These are phyloP conservation scores for Xiphias gladius DNA, from an alignment of 2,113 vertebrate genomes.

Conservation along the genomic window DNA sequence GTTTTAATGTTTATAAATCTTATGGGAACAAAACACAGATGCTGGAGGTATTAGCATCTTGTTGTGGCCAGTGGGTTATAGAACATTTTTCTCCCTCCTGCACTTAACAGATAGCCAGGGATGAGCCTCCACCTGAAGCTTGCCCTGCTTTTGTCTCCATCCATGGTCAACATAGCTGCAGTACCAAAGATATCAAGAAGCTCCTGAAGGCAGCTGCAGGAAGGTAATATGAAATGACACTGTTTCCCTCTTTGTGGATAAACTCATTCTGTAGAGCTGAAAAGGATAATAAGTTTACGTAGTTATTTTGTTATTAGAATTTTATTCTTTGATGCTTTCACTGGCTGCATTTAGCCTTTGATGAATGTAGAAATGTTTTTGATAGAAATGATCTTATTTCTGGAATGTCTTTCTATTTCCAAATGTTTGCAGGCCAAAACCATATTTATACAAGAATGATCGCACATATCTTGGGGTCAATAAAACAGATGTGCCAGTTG, in stretches of 20 bases:
- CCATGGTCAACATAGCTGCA: constrained; percentile 92
- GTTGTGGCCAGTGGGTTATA: not conserved
- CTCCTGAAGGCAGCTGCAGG: constrained; percentile 91
- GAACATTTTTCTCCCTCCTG: constrained; percentile 31
- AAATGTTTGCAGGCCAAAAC: constrained; percentile 87
- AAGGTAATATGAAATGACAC: constrained; percentile 85
- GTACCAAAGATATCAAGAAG: constrained; percentile 92
- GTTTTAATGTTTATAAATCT: no score
- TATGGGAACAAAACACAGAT: not conserved
- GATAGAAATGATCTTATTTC: not conserved
- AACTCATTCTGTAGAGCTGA: not conserved
- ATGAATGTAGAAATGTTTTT: not conserved
- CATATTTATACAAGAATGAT: constrained; percentile 92
- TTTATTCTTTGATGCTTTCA: not conserved
- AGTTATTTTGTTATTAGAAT: not conserved
- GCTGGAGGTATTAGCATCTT: not conserved
- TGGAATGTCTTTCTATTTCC: constrained; percentile 12
- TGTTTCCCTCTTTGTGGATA: not conserved
- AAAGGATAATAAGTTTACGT: not conserved
- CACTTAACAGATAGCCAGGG: constrained; percentile 89
- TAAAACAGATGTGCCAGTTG: constrained; percentile 86
- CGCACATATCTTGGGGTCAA: constrained; percentile 90
- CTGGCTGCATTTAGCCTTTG: not conserved
- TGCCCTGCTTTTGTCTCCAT: constrained; percentile 93
- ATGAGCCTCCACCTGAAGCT: constrained; percentile 91